Evolutionary conservation across 1,140 invertebrate species (phyloP), one percentile per base, ranked within the genome.

Genomic region (Calosoma granatense): DNA sequence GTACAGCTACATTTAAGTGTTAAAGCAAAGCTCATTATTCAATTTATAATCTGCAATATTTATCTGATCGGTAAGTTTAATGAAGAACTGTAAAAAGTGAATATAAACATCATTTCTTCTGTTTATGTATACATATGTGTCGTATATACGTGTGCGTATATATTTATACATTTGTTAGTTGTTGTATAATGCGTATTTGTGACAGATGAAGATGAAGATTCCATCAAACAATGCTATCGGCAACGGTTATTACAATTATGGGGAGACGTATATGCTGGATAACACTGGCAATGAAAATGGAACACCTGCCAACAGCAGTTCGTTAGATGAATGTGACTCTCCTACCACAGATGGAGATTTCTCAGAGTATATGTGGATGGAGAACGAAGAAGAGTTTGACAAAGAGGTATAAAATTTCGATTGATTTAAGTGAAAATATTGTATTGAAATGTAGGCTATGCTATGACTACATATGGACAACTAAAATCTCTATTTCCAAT

Each of bases 321-420:
- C 26, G 26, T 63, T 64, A 19, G 79, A 82, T 43, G 72, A 76
- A 12, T 75, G 78, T 54, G 75, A 77, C 53, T 73, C 75, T 52
- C 73, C 76, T n/a, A 70, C 75, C 19, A 71, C 73, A 36, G 79
- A 84, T 63, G 82, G 79, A 53, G 88, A 92, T 70, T 92, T 92
- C 71, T 87, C 86, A 0, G 90, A 92, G 63, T 92, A 90, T 63
- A 79, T 92, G 76, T 92, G 89, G 90, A 92, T 92, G 89, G 90
- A 92, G 68, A 86, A 92, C 67, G 87, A 90, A 69, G 89, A 92
- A 65, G 88, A 91, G 65, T 92, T 91, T 69, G 88, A 92, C 66
- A 87, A 87, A 69, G 84, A 90, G 78, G 88, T 90, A 71, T 66
- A 58, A 58, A 43, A 43, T 20, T n/a, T n/a, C 41, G 19, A 23